A percentile compares a stretch with the other conserved stretches of the same genome.
Conservation (phyloP, 2,888 invertebrate genomes). For the Lepidochitona cinerea region DNA sequence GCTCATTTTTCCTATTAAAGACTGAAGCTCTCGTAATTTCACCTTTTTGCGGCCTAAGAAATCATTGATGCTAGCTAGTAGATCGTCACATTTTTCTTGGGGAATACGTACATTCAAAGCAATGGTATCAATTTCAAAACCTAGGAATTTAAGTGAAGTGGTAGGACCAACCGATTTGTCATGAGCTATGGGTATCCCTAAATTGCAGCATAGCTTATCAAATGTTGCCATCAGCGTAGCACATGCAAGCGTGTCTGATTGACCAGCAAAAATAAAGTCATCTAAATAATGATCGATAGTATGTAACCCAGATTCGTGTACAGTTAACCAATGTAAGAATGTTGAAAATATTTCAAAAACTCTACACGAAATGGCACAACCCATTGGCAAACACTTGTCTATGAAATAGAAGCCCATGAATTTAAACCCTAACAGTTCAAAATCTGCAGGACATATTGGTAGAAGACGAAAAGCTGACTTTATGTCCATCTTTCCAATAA, state of each 20-base stretch:
- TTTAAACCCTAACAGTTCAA: constrained; percentile 8
- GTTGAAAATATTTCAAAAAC: constrained; percentile 19
- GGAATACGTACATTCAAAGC: constrained; percentile 19
- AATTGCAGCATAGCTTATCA: not conserved
- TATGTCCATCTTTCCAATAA: constrained; percentile 20
- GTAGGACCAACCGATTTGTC: constrained; percentile 20
- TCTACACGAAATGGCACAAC: not conserved
- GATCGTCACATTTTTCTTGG: constrained; percentile 7
- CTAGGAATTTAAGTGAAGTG: constrained; percentile 13
- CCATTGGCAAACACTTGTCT: constrained; percentile 12
- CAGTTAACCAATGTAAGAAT: constrained; percentile 11
- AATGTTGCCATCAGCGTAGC: not conserved
- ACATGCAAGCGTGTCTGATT: not conserved
- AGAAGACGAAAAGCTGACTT: constrained; percentile 26
- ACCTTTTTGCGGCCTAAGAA: constrained; percentile 4
- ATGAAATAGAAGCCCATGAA: not conserved
- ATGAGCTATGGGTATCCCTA: not conserved
- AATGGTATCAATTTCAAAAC: constrained; percentile 20
- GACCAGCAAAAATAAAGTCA: not conserved
- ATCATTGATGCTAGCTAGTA: not conserved
- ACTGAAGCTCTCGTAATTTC: constrained; percentile 20
- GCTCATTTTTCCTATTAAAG: constrained; percentile 14
- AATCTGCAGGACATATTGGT: constrained; percentile 16
- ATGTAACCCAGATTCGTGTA: not conserved
- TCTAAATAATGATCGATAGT: constrained; percentile 1